phyloP scores from a whole-genome alignment of 2,888 invertebrate species.

The Heliconius erato region DNA sequence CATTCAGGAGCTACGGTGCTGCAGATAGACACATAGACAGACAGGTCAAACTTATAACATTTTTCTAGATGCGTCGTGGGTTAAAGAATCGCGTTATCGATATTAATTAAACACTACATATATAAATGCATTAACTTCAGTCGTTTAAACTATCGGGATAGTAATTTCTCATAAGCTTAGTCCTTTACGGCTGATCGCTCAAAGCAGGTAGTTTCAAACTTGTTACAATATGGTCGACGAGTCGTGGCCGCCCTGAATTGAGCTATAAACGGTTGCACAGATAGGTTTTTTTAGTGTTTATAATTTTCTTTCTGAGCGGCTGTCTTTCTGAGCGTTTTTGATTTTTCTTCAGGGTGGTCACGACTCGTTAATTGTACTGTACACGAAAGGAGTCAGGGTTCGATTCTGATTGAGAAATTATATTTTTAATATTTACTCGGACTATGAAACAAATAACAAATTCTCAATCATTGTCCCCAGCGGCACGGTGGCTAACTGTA shows the following conservation, averaged over 20 bases:
- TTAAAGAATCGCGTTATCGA: background rate
- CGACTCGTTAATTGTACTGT: background rate
- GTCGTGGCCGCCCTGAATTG: background rate
- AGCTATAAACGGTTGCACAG: no score
- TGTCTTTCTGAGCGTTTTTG: no score
- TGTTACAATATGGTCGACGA: conserved; percentile 29
- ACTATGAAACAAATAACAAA: no score
- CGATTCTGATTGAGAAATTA: no score
- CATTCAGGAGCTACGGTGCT: no score
- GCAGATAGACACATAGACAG: no score
- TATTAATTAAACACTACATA: conserved; percentile 31
- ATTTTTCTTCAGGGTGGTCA: background rate
- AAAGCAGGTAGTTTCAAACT: conserved; percentile 51
- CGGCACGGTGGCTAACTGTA: no score
- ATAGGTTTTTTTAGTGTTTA: no score
- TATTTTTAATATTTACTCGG: no score
- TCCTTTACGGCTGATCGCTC: conserved; percentile 51
- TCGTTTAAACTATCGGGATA: conserved; percentile 37
- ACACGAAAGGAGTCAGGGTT: conserved; percentile 40
- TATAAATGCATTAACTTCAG: conserved; percentile 21
- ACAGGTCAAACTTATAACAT: no score
- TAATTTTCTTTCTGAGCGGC: no score
- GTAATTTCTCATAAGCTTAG: conserved; percentile 47
- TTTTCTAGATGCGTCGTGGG: background rate
- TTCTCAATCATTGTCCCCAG: no score